These are phyloP conservation scores for Autographa gamma DNA, from an alignment of 2,888 invertebrate genomes.

Conservation along the genomic window DNA sequence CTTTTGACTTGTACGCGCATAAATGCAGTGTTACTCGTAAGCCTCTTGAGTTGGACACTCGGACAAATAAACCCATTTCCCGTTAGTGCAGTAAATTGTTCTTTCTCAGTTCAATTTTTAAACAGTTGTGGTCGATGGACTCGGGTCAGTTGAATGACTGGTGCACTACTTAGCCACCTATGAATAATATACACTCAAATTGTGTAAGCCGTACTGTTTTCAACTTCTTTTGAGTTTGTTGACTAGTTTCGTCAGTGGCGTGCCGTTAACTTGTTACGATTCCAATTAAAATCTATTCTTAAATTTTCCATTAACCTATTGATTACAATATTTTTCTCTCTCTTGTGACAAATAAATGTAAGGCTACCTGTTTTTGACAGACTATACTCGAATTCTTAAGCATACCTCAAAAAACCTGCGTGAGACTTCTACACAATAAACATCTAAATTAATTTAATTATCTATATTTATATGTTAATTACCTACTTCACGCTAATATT, in stretches of 20 bases:
- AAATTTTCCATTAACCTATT: no score
- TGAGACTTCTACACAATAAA: no score
- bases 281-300: neutral
- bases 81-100: neutral
- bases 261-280: neutral
- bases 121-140: neutral
- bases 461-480: no score
- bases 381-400: no score
- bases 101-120: slow-evolving; percentile 14
- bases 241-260: neutral
- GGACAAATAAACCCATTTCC: neutral
- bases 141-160: slow-evolving; percentile 14
- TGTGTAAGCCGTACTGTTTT: slow-evolving; percentile 25
- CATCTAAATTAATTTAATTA: no score
- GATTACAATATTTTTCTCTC: no score
- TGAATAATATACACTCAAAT: slow-evolving; percentile 44
- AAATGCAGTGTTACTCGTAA: neutral
- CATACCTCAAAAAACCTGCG: no score
- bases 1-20: neutral
- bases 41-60: neutral
- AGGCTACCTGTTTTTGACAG: no score
- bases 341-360: no score
- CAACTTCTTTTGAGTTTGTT: neutral
- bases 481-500: no score
- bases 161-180: slow-evolving; percentile 10